Percentiles rank a stretch among this genome's conserved stretches.
Conservation (phyloP, 2,113 vertebrate genomes). For the Agapornis roseicollis region DNA sequence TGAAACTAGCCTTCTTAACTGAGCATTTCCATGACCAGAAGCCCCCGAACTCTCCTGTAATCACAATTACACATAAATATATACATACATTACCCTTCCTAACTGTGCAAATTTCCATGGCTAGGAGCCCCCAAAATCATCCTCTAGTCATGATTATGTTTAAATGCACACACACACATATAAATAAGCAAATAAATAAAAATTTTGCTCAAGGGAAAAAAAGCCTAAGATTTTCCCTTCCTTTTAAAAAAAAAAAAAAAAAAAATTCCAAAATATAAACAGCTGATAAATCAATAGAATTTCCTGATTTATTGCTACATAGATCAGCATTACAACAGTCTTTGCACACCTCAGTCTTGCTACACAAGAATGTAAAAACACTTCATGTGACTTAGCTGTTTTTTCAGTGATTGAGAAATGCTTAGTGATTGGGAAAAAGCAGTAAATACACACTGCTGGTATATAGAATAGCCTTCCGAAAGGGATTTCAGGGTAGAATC, state of each 20-base stretch:
- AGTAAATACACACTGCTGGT: background rate
- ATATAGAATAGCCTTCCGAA: background rate
- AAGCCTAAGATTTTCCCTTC: background rate
- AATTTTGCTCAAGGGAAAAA: background rate
- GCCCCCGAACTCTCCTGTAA: background rate
- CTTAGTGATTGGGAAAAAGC: background rate
- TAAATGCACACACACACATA: background rate
- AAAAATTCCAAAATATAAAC: too few species aligned
- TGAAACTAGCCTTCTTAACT: background rate
- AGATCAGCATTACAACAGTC: background rate
- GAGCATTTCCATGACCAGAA: background rate
- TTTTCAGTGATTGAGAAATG: background rate
- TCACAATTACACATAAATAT: background rate
- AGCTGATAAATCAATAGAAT: background rate
- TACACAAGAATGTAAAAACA: background rate
- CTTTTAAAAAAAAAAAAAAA: too few species aligned
- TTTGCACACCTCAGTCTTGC: background rate
- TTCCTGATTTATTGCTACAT: background rate
- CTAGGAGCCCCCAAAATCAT: background rate
- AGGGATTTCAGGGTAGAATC: conserved; percentile 41
- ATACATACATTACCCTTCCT: background rate
- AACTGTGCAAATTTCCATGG: background rate
- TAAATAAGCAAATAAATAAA: background rate
- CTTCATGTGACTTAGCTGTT: background rate
- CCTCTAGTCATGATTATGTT: background rate